Evolutionary conservation across 2,113 vertebrate genomes (phyloP).

Genomic region (Butorides virescens): DNA sequence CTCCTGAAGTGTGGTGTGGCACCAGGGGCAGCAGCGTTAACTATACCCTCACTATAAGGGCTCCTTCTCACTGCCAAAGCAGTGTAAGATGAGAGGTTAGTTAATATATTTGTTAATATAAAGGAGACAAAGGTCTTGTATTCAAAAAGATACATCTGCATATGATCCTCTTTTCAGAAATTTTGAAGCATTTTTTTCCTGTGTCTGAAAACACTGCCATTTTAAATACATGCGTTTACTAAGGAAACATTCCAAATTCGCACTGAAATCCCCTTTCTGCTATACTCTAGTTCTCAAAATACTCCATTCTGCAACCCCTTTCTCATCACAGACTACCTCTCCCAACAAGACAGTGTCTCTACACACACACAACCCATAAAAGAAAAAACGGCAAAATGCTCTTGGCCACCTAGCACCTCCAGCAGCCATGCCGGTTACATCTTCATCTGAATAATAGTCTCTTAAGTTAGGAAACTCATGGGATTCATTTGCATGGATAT

Average conservation of each 20-base stretch:
- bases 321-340: neutral
- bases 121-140: neutral
- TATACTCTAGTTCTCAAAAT: neutral
- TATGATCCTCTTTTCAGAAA: neutral
- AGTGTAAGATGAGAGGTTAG: neutral
- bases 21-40: neutral
- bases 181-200: neutral
- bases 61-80: neutral
- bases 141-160: neutral
- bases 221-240: neutral
- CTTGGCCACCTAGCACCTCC: neutral
- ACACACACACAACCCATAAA: neutral
- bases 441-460: neutral
- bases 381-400: neutral
- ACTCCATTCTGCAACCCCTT: neutral
- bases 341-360: neutral
- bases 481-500: too few relatives aligned
- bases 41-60: neutral
- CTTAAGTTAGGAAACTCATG: neutral
- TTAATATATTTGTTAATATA: neutral
- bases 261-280: neutral
- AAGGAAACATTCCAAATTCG: neutral
- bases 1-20: neutral
- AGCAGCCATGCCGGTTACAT: neutral
- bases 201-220: neutral